These are phyloP conservation scores for Drosophila cardini DNA, from an alignment of 1,140 invertebrate genomes.

Conservation along the genomic window DNA sequence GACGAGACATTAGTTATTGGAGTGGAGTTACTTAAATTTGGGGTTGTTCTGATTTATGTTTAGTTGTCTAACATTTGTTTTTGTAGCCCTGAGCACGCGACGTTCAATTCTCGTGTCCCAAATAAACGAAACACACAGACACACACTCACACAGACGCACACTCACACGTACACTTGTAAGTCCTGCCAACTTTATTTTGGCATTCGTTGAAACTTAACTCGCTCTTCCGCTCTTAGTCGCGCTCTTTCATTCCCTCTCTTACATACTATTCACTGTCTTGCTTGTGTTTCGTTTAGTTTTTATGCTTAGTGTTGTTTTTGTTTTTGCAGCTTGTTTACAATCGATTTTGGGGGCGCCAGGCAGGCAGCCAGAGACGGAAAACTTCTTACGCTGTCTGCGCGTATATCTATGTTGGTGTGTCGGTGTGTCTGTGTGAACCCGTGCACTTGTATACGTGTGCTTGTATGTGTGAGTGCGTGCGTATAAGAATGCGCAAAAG, in stretches of 20 bases:
- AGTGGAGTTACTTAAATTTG: constrained; percentile 14
- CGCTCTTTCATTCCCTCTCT: constrained; percentile 5
- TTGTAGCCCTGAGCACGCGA: constrained; percentile 69
- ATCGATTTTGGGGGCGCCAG: constrained; percentile 84
- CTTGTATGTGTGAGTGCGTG: constrained; percentile 37
- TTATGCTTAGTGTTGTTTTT: constrained; percentile 38
- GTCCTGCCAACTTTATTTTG: constrained; percentile 75
- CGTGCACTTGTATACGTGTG: constrained; percentile 10
- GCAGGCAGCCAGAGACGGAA: constrained; percentile 60
- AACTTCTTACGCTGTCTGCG: constrained; percentile 46
- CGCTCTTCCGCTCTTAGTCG: not conserved
- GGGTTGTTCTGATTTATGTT: constrained; percentile 64
- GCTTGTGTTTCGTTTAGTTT: constrained; percentile 33
- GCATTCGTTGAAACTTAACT: constrained; percentile 60
- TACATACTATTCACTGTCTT: constrained; percentile 19
- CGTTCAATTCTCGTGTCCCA: constrained; percentile 54
- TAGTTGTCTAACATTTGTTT: constrained; percentile 38
- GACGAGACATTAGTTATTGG: constrained; percentile 47
- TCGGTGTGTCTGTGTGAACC: constrained; percentile 5
- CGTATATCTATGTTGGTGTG: constrained; percentile 13
- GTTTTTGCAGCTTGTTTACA: constrained; percentile 72
- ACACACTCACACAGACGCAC: constrained; percentile 1
- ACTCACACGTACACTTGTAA: constrained; percentile 17
- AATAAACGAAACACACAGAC: constrained; percentile 44
- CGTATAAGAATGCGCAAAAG: constrained; percentile 54